Percentiles rank a stretch among this genome's conserved stretches.
Conservation (phyloP, 2,888 invertebrate genomes). For the Pharmacophagus antenor region DNA sequence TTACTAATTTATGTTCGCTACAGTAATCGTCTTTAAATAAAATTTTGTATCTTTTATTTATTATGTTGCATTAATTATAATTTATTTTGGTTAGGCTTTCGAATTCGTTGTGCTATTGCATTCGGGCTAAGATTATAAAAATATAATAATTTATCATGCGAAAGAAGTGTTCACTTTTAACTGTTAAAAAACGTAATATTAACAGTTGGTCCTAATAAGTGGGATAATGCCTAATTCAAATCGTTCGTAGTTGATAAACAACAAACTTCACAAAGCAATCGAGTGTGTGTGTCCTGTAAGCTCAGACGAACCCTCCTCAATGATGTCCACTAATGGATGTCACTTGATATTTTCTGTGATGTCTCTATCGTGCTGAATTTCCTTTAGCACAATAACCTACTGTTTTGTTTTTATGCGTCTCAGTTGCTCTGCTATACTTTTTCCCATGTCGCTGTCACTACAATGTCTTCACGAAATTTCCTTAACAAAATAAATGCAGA, state of each 20-base stretch:
- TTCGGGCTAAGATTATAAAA: too few relatives aligned
- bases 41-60: not conserved
- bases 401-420: conserved; percentile 18
- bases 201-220: not conserved
- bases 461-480: not conserved
- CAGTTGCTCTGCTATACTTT: not conserved
- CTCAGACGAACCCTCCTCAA: conserved; percentile 38
- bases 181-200: not conserved
- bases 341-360: conserved; percentile 50
- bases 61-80: not conserved
- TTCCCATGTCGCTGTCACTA: not conserved
- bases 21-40: not conserved
- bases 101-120: too few relatives aligned
- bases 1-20: too few relatives aligned
- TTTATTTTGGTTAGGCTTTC: not conserved
- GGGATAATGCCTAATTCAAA: conserved; percentile 11
- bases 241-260: conserved; percentile 22
- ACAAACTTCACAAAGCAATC: conserved; percentile 17
- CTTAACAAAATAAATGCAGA: not conserved
- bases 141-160: too few relatives aligned
- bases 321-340: conserved; percentile 50
- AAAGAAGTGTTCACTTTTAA: too few relatives aligned
- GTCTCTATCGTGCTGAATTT: conserved; percentile 36
- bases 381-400: conserved; percentile 27
- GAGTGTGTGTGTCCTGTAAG: conserved; percentile 27